These are phyloP conservation scores for Archivesica marissinica DNA, from an alignment of 1,140 invertebrate genomes.

Conservation along the genomic window DNA sequence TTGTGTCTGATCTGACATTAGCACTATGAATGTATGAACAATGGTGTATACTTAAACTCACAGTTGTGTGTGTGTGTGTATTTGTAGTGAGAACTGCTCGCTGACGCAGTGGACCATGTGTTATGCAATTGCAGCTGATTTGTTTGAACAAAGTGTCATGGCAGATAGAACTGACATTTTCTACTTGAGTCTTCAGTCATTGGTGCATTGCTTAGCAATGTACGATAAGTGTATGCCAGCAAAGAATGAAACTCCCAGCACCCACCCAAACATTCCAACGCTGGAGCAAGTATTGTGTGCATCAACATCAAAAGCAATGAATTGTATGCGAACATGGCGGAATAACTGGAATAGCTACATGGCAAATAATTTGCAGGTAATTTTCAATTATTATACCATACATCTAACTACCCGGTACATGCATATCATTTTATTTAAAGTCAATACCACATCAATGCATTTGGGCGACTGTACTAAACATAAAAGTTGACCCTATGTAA, in stretches of 20 bases:
- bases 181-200: background rate
- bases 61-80: background rate
- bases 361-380: background rate
- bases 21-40: no score
- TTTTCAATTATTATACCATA: no score
- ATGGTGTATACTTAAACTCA: no score
- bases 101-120: background rate
- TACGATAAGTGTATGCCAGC: background rate
- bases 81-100: background rate
- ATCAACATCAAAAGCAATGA: background rate
- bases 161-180: background rate
- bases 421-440: no score
- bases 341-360: background rate
- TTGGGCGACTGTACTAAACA: no score
- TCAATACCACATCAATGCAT: no score
- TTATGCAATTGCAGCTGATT: conserved; percentile 4
- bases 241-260: background rate
- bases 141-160: background rate
- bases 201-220: conserved; percentile 17
- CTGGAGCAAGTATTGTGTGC: background rate
- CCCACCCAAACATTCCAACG: background rate
- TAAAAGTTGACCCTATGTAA: no score
- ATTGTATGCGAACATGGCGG: background rate
- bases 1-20: no score
- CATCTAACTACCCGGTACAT: no score